Conservation (phyloP, 2,888 invertebrate species). For the Sycophila texana region DNA sequence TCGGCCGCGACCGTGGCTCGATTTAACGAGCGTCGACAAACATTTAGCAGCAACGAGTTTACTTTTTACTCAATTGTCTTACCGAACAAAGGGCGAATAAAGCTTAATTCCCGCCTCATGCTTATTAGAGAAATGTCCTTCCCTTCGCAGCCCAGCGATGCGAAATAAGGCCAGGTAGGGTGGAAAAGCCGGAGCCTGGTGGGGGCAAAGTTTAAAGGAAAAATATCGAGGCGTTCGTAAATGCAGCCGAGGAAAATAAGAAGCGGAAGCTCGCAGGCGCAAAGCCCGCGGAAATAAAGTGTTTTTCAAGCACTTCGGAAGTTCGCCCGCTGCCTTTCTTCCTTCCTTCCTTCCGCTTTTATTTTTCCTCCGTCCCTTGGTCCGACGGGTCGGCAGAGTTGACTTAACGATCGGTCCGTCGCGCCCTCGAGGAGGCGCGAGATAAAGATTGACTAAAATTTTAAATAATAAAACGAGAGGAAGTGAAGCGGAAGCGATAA, state of each 20-base stretch:
- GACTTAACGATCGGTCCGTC: slow-evolving; percentile 47
- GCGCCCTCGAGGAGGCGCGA: slow-evolving; percentile 16
- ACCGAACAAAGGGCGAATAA: slow-evolving; percentile 15
- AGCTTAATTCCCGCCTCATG: slow-evolving; percentile 15
- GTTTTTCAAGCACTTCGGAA: slow-evolving; percentile 53
- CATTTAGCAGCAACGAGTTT: slow-evolving; percentile 2
- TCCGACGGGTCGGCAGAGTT: background rate
- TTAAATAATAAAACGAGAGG: slow-evolving; percentile 39
- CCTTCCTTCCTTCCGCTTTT: slow-evolving; percentile 32
- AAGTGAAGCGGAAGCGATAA: slow-evolving; percentile 27
- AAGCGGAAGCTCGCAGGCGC: slow-evolving; percentile 44
- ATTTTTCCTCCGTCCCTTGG: slow-evolving; percentile 1
- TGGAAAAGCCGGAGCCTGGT: no score
- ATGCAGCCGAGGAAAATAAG: slow-evolving; percentile 40
- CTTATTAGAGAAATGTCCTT: slow-evolving; percentile 30
- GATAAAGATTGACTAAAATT: slow-evolving; percentile 48
- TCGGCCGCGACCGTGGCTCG: background rate
- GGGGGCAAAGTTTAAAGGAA: slow-evolving; percentile 1
- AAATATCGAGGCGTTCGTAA: slow-evolving; percentile 36
- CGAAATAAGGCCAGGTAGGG: background rate
- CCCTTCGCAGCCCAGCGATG: background rate
- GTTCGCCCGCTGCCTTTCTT: slow-evolving; percentile 19
- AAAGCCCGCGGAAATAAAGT: slow-evolving; percentile 44
- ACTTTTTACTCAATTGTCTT: slow-evolving; percentile 9
- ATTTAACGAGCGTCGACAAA: background rate